Base-by-base conservation (phyloP, 2,113 vertebrate genomes). In the Pristiophorus japonicus region DNA sequence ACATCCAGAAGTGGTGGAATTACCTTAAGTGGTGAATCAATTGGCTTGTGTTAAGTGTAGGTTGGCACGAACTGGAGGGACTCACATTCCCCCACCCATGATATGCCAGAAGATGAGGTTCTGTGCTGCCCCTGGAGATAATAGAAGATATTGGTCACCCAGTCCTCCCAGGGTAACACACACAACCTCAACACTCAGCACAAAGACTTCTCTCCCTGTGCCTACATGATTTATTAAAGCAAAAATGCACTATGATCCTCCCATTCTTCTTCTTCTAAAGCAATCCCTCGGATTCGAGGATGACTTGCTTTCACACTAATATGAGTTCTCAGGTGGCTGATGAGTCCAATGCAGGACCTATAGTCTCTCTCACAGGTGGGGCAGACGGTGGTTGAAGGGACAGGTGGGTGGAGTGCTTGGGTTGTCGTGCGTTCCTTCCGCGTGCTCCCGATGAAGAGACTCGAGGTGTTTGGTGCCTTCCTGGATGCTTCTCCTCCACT, bases 21-120 rank as follows among this genome's bases (percentile, higher is more conserved):
- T 92, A 92, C 88, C 88, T 63, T 92, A 92, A 92, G 88, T 92
- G 88, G 88, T 63, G 88, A 92, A 92, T 92, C 88, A 92, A 63
- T 62, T 92, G 88, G 88, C 59, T 92, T 92, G 59, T 63, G 88
- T 92, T 92, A 92, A 92, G 88, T 92, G 88, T 65, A 38, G 88
- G 88, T 63, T 92, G 88, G 88, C 59, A 92, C 88, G 62, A 92
- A 63, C 59, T 92, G 88, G 62, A 92, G 30, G 34, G 18, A 92
- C 88, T 65, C 62, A 92, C 88, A 42, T 42, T 45, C 78, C 63
- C 59, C 88, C 88, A 63, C 88, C 88, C 4, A 65, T 92, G 59
- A 92, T 92, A 62, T 20, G 55, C n/a, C 88, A 62, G 55, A 91
- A 91, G 88, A 91, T 55, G 38, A 42, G 59, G 55, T 20, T 91